Base-by-base conservation (phyloP, 2,888 invertebrate species). In the Abscondita cerata region DNA sequence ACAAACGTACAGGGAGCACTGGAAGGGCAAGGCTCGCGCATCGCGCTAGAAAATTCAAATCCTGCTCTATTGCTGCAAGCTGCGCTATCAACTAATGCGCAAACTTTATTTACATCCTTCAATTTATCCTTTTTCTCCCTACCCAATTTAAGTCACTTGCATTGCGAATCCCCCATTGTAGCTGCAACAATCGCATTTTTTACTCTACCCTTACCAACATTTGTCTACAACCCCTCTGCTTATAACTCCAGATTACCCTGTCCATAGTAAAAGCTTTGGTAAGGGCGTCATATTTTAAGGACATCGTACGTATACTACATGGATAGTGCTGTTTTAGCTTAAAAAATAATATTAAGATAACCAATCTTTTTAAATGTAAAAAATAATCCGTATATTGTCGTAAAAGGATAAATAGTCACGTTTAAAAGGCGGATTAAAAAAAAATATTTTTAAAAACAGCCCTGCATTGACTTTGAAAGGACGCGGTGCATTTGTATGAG, bases 61-160 rank as follows among this genome's bases (percentile, higher is more conserved):
- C 62, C 67, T 65, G 70, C 71, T 71, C 71, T 67, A 71, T 70
- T 70, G 64, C 66, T 65, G 59, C 63, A 64, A 67, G 70, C 68
- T 71, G 71, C 71, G 71, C 69, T 34, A 36, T 46, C 8, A 38
- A 47, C 36, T 55, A 41, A 19, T 36, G 70, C 71, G 70, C 71
- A 71, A 53, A 54, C 56, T 62, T 50, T 70, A 68, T 70, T 71
- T 70, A 70, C 67, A 58, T 56, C 55, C 18, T 52, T 41, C 47
- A 59, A 51, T 33, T 53, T 56, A 36, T 64, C 59, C 52, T 60
- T 60, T 13, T 64, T 12, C 16, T 20, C 19, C 58, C 46, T 31
- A 11, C 15, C 25, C 50, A 25, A 54, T 63, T 56, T 15, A 13
- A 38, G 18, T 13, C 33, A 13, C 36, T 40, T 52, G 31, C 44